These are phyloP conservation scores for Anomalospiza imberbis DNA, from an alignment of 2,797 vertebrate species.

Conservation along the genomic window DNA sequence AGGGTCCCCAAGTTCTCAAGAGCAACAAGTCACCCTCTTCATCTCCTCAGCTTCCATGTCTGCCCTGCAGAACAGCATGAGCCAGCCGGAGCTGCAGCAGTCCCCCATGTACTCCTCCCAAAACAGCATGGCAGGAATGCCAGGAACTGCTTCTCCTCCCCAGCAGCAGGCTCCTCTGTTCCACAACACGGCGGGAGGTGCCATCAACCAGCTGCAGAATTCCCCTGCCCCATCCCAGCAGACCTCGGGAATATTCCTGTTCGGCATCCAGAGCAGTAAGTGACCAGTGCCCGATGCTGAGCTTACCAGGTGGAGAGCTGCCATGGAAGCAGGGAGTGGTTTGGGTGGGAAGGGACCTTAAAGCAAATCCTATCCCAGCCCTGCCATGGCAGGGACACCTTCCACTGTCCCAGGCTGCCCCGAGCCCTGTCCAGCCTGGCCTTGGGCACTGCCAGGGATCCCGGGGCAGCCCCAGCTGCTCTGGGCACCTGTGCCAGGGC, in stretches of 20 bases:
- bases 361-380: accelerated
- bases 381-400: not conserved
- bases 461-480: not conserved
- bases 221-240: conserved; percentile 84
- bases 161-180: conserved; percentile 87
- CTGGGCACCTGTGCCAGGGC: not conserved
- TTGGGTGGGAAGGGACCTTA: not conserved
- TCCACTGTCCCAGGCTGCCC: accelerated
- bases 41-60: conserved; percentile 91
- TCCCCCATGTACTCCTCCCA: conserved; percentile 87
- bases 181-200: conserved; percentile 82
- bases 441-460: not conserved
- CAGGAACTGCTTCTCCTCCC: conserved; percentile 84
- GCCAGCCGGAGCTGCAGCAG: conserved; percentile 86
- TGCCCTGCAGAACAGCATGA: conserved; percentile 84
- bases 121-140: conserved; percentile 84
- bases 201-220: conserved; percentile 84
- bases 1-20: conserved; percentile 78
- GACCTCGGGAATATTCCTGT: conserved; percentile 90
- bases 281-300: not conserved
- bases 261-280: conserved; percentile 95
- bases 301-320: not conserved
- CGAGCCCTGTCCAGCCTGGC: accelerated
- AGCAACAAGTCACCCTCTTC: conserved; percentile 89
- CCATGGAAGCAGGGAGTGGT: not conserved